Base-by-base conservation (phyloP, 64 coral and sea anemone genomes). In the Acropora tenuis region DNA sequence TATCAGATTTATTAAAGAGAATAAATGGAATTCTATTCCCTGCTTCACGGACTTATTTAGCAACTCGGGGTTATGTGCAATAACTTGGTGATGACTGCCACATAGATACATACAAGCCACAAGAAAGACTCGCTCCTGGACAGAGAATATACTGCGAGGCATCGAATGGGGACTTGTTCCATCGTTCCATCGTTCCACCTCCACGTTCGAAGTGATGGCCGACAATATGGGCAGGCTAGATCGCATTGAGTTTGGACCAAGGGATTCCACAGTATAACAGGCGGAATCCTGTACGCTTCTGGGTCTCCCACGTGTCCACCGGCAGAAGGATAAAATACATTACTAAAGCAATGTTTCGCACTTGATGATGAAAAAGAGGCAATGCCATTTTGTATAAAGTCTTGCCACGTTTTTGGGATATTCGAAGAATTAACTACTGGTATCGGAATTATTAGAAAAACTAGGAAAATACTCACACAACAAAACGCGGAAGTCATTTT, bases 31-130 rank as follows among this genome's bases (percentile, higher is more conserved):
- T 78, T 47, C 60, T 16, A 61, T 69, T 68, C 47, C 84, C 71
- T 78, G 45, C 61, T 88, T 71, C 18, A 11, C 81, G 20, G 46
- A 85, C 77, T 15, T 50, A 53, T 68, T 66, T 85, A 94, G 3
- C 40, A 94, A 80, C 15, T 87, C 78, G 12, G 78, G 40, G 47
- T 94, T 87, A 67, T 90, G 69, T 46, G 41, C 68, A 42, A 94
- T 87, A 77, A 90, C 82, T 69, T 90, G 80, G 48, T 94, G 92
- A 45, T 90, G 80, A 86, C 86, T 94, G 41, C 42, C 80, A 55
- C 87, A 94, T 10, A 77, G 18, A 83, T 94, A 86, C 41, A 90
- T 87, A 44, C 86, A 79, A 68, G 86, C 43, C 12, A 94, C 92
- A 75, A 94, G 78, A 41, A 93, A 52, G 44, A 69, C 92, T 47